Conservation (phyloP, 2,888 invertebrate species). For the Coenonympha glycerion region DNA sequence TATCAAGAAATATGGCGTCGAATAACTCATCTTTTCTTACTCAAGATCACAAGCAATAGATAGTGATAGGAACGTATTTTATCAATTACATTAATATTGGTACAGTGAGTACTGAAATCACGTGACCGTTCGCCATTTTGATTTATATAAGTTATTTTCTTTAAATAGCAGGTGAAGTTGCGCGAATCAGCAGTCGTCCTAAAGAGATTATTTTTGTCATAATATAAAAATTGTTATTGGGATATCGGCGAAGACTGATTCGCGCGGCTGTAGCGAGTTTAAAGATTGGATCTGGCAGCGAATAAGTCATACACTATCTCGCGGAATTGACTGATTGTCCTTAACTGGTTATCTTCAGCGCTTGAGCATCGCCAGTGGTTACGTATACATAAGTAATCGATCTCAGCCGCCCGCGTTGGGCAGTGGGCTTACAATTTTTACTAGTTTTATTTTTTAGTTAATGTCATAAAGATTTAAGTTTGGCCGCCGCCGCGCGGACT, state of each 20-base stretch:
- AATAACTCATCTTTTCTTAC: too few relatives aligned
- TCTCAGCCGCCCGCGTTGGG: slow-evolving; percentile 66
- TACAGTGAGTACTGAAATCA: too few relatives aligned
- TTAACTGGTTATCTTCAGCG: slow-evolving; percentile 54
- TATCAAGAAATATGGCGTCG: too few relatives aligned
- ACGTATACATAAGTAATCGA: slow-evolving; percentile 63
- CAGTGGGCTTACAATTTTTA: slow-evolving; percentile 64
- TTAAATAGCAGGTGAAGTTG: slow-evolving; percentile 1
- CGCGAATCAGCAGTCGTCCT: slow-evolving; percentile 32
- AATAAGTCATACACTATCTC: too few relatives aligned
- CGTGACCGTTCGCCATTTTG: too few relatives aligned
- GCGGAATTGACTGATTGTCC: slow-evolving; percentile 26
- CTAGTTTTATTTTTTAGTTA: slow-evolving; percentile 45
- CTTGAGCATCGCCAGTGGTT: slow-evolving; percentile 65
- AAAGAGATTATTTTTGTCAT: slow-evolving; percentile 54
- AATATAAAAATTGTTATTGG: slow-evolving; percentile 47
- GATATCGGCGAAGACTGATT: slow-evolving; percentile 35
- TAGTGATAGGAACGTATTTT: too few relatives aligned
- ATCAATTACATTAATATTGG: too few relatives aligned
- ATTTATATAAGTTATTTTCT: too few relatives aligned
- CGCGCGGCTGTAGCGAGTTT: slow-evolving; percentile 22
- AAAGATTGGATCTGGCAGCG: background rate
- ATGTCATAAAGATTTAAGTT: slow-evolving; percentile 41
- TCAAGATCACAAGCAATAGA: too few relatives aligned
- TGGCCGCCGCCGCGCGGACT: slow-evolving; percentile 43